Evolutionary conservation across 2,113 vertebrate genomes (phyloP).

Genomic region (Sylvia atricapilla): DNA sequence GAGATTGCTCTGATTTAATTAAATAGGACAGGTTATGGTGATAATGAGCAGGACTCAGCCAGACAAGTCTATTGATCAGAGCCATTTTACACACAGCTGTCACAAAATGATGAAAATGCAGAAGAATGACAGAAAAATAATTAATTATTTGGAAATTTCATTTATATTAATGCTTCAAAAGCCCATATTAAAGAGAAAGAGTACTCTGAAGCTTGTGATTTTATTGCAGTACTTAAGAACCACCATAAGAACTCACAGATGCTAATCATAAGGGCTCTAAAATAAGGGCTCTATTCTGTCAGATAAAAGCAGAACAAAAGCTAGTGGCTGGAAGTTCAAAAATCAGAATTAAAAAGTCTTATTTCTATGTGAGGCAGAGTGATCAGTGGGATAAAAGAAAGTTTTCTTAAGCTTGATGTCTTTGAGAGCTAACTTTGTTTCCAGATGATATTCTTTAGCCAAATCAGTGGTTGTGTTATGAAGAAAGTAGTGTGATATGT

Average conservation of each 20-base stretch:
- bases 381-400: neutral
- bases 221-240: neutral
- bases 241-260: neutral
- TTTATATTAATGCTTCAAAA: neutral
- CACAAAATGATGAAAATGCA: neutral
- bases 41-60: neutral
- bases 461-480: neutral
- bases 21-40: neutral
- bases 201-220: neutral
- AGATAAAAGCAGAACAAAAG: conserved; percentile 13
- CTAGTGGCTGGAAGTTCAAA: neutral
- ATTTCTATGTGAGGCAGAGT: neutral
- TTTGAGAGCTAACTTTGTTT: neutral
- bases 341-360: neutral
- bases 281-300: neutral
- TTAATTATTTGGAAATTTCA: neutral
- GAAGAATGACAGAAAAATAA: neutral
- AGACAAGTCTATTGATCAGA: fast-evolving
- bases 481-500: neutral
- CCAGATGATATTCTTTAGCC: neutral
- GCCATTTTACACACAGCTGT: neutral
- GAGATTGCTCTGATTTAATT: neutral
- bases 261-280: neutral
- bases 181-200: neutral
- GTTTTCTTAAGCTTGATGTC: neutral